Evolutionary conservation across 2,888 invertebrate species (phyloP).

Genomic region (Notodromas monacha): DNA sequence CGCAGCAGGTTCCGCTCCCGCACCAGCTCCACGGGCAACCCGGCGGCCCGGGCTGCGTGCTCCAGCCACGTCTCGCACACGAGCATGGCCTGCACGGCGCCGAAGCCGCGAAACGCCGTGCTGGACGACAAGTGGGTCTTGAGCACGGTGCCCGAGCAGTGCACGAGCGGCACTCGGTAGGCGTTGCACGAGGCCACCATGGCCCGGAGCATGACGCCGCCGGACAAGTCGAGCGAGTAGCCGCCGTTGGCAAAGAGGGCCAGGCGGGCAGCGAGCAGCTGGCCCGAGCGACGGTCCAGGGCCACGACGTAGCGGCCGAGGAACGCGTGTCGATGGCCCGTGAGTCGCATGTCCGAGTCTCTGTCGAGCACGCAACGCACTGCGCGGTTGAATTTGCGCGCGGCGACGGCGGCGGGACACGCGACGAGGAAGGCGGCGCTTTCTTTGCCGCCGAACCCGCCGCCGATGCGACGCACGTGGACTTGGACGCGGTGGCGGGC

Average conservation of each 20-base stretch:
- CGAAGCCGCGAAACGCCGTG: constrained; percentile 74
- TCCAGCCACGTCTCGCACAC: constrained; percentile 41
- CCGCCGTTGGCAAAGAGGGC: constrained; percentile 40
- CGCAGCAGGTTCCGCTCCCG: constrained; percentile 39
- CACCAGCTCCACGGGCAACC: constrained; percentile 15
- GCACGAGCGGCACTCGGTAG: constrained; percentile 37
- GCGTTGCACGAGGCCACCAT: constrained; percentile 52
- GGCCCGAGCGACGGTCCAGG: constrained; percentile 36
- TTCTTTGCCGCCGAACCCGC: no score
- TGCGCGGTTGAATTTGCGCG: constrained; percentile 36
- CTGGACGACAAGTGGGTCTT: constrained; percentile 66
- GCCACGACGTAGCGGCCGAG: constrained; percentile 49
- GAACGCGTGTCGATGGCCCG: constrained; percentile 67
- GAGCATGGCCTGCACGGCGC: constrained; percentile 68
- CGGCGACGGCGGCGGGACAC: no score
- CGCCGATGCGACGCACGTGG: no score
- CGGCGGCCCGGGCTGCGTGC: constrained; percentile 31
- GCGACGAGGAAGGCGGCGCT: constrained; percentile 5
- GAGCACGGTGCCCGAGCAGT: constrained; percentile 36
- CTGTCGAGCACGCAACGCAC: constrained; percentile 62
- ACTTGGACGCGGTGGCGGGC: no score
- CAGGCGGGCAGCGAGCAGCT: constrained; percentile 34
- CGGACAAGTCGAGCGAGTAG: constrained; percentile 15
- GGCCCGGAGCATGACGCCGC: constrained; percentile 33
- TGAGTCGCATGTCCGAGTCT: constrained; percentile 69